Conservation (phyloP, 2,113 vertebrate genomes). For the Dicaeum eximium region DNA sequence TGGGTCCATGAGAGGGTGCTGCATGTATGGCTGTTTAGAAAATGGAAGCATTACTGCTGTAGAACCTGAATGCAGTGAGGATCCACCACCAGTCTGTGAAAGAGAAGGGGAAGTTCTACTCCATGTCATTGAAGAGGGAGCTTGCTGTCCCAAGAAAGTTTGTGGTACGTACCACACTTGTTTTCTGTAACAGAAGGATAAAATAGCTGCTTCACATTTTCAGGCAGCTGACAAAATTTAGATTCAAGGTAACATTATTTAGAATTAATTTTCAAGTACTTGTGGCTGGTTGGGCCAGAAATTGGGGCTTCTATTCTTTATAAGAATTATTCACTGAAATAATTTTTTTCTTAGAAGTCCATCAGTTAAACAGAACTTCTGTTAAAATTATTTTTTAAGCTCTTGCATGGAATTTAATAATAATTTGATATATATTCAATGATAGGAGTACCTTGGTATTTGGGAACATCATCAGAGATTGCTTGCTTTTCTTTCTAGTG, state of each 20-base stretch:
- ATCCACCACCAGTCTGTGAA: constrained; percentile 79
- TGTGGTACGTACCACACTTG: constrained; percentile 78
- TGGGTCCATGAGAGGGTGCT: constrained; percentile 84
- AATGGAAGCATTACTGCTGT: constrained; percentile 88
- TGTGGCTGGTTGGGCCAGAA: background rate
- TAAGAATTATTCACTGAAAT: background rate
- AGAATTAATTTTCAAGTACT: background rate
- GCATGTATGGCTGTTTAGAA: constrained; percentile 86
- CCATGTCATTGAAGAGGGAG: constrained; percentile 78
- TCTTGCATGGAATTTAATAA: background rate
- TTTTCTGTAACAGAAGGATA: background rate
- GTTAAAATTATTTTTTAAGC: background rate
- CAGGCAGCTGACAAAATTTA: background rate
- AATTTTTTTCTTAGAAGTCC: background rate
- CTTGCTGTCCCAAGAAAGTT: constrained; percentile 89
- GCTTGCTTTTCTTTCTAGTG: background rate
- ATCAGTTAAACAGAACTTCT: background rate
- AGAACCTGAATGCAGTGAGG: constrained; percentile 84
- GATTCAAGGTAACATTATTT: background rate
- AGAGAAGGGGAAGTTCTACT: constrained; percentile 87
- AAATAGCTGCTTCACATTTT: background rate
- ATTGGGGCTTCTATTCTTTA: background rate
- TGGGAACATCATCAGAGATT: background rate
- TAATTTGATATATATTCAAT: background rate
- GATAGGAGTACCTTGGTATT: background rate